Evolutionary conservation across 2,797 vertebrate species (phyloP).

Genomic region (Onychomys torridus): DNA sequence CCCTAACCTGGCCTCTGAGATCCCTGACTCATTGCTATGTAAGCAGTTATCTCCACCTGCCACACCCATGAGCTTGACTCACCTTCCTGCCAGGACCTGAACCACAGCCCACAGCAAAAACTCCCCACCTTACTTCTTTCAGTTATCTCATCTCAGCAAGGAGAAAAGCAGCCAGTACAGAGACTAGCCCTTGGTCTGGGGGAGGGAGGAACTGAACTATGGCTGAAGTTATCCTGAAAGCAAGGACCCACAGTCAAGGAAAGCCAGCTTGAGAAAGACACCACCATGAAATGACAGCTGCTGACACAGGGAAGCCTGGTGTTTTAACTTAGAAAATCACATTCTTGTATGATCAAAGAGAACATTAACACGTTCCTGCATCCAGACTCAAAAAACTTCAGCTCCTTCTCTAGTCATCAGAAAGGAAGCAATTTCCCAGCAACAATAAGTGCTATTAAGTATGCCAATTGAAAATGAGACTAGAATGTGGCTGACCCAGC

Average conservation of each 20-base stretch:
- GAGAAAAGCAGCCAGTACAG: background rate
- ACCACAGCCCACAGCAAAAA: too few relatives aligned
- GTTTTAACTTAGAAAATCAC: conserved; percentile 55
- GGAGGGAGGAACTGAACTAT: background rate
- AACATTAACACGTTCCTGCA: conserved; percentile 61
- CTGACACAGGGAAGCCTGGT: conserved; percentile 11
- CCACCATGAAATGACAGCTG: background rate
- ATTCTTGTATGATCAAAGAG: conserved; percentile 45
- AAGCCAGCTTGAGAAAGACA: conserved; percentile 37
- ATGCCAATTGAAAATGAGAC: conserved; percentile 50
- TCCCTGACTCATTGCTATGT: background rate
- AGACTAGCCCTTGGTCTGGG: background rate
- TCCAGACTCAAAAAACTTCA: conserved; percentile 46
- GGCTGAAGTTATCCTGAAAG: background rate
- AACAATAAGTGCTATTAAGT: conserved; percentile 62
- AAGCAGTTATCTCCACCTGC: background rate
- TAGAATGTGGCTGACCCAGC: background rate
- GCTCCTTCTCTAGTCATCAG: conserved; percentile 55
- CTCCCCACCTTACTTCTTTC: background rate
- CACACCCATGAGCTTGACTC: too few relatives aligned
- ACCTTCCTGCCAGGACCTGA: background rate
- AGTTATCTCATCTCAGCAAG: background rate
- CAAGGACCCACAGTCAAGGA: background rate
- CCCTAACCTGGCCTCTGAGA: background rate
- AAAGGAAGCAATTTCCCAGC: conserved; percentile 61